Base-by-base conservation (phyloP, 2,113 vertebrate species). In the Percopsis transmontana region DNA sequence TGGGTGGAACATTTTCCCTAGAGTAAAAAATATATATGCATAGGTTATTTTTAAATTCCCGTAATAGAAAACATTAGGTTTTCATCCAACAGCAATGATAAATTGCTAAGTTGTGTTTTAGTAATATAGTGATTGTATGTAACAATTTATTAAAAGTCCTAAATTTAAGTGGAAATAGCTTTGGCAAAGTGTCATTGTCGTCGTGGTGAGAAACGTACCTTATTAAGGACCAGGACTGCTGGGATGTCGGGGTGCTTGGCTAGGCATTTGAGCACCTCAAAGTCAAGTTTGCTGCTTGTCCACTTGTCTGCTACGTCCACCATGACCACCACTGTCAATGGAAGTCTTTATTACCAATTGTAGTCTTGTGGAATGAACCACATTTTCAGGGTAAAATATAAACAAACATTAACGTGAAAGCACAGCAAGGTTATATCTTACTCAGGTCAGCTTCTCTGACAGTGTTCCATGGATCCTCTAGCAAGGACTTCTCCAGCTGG, bases 171-270 rank as follows among this genome's bases (percentile, higher is more conserved):
- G 27, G 8, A 33, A 33, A 33, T 33, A 33, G 8, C 27, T 33
- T 7, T 33, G 27, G 27, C 27, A 33, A 33, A 33, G 27, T n/a
- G n/a, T n/a, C 27, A 33, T 33, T 6, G 27, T 33, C 8, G 27
- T 11, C 15, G 42, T 20, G 48, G 12, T 24, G 6, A 1, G 6
- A 27, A 47, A 0, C 48, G 39, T 76, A 98, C 97, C 94, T 99
- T 99, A 85, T 99, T 99, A 73, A 99, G 90, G 58, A 97, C 92
- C 16, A 99, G 93, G 53, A 98, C 40, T 3, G 96, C 94, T 50
- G 97, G 95, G 66, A 94, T 81, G 33, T 91, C 66, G 0, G 93
- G 83, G 56, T 96, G 91, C 58, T 76, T 41, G 8, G 90, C 82
- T 2, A 98, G 85, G 60, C 95, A 96, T 75, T 79, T 91, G 57